Percentiles rank a stretch among this genome's conserved stretches.
Conservation (phyloP, 2,113 vertebrate species). For the Trichomycterus rosablanca region DNA sequence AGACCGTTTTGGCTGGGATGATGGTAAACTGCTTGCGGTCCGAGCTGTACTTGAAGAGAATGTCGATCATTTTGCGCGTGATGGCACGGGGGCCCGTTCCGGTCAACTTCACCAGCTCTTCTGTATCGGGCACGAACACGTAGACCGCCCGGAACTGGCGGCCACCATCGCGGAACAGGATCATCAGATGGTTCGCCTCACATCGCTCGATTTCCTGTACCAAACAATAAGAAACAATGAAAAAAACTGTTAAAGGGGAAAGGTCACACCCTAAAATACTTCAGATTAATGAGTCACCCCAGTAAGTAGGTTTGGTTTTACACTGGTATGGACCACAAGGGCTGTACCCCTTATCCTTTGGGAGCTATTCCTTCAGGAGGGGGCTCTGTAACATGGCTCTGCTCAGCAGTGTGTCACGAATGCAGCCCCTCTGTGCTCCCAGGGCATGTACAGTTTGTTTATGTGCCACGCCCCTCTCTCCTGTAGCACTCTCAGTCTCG, state of each 20-base stretch:
- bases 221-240: background rate
- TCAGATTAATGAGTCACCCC: too few relatives aligned
- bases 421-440: too few relatives aligned
- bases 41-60: constrained; percentile 93
- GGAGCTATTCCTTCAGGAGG: too few relatives aligned
- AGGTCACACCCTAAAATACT: background rate
- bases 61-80: constrained; percentile 91
- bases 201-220: constrained; percentile 89
- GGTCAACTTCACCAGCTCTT: constrained; percentile 85
- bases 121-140: constrained; percentile 81
- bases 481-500: too few relatives aligned
- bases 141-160: constrained; percentile 93
- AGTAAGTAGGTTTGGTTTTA: too few relatives aligned
- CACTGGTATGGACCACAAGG: too few relatives aligned
- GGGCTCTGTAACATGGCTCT: too few relatives aligned
- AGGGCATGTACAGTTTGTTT: too few relatives aligned
- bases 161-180: constrained; percentile 89
- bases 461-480: too few relatives aligned
- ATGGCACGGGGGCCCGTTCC: constrained; percentile 86
- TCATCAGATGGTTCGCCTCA: constrained; percentile 93
- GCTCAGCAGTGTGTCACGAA: too few relatives aligned
- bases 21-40: constrained; percentile 93
- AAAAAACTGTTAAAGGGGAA: background rate
- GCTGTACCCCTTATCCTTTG: too few relatives aligned
- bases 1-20: constrained; percentile 93